Evolutionary conservation across 2,113 vertebrate species (phyloP), one percentile per base, ranked within the genome.

Genomic region (Rhabdornis inornatus): DNA sequence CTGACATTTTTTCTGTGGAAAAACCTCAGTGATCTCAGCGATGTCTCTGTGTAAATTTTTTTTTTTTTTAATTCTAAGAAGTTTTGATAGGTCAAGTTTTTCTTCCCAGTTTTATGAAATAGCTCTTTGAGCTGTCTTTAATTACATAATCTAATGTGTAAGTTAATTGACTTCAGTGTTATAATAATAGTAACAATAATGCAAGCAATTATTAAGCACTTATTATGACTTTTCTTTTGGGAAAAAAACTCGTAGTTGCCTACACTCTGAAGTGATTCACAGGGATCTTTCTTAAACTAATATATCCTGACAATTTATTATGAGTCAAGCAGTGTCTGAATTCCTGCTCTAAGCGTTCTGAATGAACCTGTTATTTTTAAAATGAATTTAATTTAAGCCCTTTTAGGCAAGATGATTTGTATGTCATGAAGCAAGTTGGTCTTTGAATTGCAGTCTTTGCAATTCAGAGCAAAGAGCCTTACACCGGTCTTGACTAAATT

Each of bases 151-250:
- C 25, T 65, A 59, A 63, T 44, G 14, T 57, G 56, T 71, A 82
- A 66, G 25, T 45, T 91, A 81, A 87, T 88, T 90, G 33, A 57
- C 56, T 92, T 79, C 5, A 66, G 28, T 74, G n/a, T 72, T 92
- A 33, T 39, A 84, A 82, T 63, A 66, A n/a, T 53, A 86, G 27
- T 63, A 94, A 75, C 31, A 28, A 52, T 28, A 84, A 64, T 33
- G 28, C 74, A 86, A 83, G 85, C 42, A 66, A 66, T 65, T 50
- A 78, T 97, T 88, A 95, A 93, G 59, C 59, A 85, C 64, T 63
- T 94, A 25, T 89, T 93, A 68, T 25, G 21, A 72, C 39, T 90
- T 53, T 28, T 61, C 33, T 68, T 74, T 84, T 70, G 70, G 68
- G 55, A 89, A 94, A 53, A 74, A 49, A 89, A 33, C 45, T 79